Evolutionary conservation across 2,888 invertebrate genomes (phyloP).

Genomic region (Andrena hattorfiana): DNA sequence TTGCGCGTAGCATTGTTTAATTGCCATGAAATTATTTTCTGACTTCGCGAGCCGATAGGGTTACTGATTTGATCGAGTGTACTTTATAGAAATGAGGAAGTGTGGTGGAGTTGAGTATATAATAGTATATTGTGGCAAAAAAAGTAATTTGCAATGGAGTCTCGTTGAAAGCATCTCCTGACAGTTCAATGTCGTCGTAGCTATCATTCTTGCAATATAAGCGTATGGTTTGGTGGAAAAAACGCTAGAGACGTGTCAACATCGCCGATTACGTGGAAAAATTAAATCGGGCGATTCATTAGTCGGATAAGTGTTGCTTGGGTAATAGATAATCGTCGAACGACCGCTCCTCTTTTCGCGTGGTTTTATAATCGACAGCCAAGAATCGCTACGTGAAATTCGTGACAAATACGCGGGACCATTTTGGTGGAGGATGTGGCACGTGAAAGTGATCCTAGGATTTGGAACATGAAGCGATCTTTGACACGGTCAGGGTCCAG

Average conservation of each 20-base stretch:
- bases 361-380: background rate
- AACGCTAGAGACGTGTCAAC: no score
- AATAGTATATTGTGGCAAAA: no score
- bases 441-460: slow-evolving; percentile 5
- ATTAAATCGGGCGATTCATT: no score
- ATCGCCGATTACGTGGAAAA: no score
- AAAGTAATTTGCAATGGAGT: no score
- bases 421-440: background rate
- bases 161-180: no score
- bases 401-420: background rate
- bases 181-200: no score
- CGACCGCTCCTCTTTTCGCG: background rate
- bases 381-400: background rate
- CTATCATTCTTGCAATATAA: background rate
- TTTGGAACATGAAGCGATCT: slow-evolving; percentile 10
- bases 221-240: background rate
- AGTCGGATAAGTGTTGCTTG: no score
- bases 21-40: slow-evolving; percentile 1
- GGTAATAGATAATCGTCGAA: background rate
- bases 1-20: background rate
- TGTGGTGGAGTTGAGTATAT: no score
- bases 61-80: no score
- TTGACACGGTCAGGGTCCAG: slow-evolving; percentile 52
- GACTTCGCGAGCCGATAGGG: background rate
- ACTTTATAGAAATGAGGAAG: no score